These are phyloP conservation scores for Cantharis flavilabris DNA, from an alignment of 2,888 invertebrate species.

Conservation along the genomic window DNA sequence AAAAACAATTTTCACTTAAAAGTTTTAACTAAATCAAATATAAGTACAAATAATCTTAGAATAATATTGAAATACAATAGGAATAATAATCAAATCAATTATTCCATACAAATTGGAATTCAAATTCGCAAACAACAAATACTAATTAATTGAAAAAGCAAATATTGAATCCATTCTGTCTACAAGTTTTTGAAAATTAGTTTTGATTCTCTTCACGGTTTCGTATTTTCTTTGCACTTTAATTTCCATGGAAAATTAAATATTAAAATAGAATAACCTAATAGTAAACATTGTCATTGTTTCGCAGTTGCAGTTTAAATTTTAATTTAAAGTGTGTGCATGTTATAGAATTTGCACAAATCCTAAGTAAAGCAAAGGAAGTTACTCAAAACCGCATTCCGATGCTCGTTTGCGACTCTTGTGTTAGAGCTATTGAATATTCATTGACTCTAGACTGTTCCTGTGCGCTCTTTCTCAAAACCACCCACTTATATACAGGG, in stretches of 20 bases:
- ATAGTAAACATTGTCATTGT: neutral
- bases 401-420: constrained; percentile 44
- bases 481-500: constrained; percentile 26
- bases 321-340: constrained; percentile 2
- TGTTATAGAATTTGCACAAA: constrained; percentile 16
- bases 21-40: constrained; percentile 27
- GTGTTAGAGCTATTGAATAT: constrained; percentile 45
- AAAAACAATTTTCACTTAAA: constrained; percentile 15
- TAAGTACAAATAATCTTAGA: constrained; percentile 26
- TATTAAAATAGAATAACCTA: neutral
- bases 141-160: constrained; percentile 52
- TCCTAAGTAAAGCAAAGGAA: constrained; percentile 18
- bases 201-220: constrained; percentile 31
- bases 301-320: constrained; percentile 1
- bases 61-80: constrained; percentile 49
- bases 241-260: neutral
- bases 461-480: constrained; percentile 28
- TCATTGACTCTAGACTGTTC: constrained; percentile 40
- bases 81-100: constrained; percentile 51
- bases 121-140: constrained; percentile 50
- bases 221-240: neutral
- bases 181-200: constrained; percentile 38
- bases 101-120: constrained; percentile 47
- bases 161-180: constrained; percentile 46
- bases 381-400: constrained; percentile 38